phyloP scores from a whole-genome alignment of 1,140 invertebrate species.

The Halictus rubicundus region DNA sequence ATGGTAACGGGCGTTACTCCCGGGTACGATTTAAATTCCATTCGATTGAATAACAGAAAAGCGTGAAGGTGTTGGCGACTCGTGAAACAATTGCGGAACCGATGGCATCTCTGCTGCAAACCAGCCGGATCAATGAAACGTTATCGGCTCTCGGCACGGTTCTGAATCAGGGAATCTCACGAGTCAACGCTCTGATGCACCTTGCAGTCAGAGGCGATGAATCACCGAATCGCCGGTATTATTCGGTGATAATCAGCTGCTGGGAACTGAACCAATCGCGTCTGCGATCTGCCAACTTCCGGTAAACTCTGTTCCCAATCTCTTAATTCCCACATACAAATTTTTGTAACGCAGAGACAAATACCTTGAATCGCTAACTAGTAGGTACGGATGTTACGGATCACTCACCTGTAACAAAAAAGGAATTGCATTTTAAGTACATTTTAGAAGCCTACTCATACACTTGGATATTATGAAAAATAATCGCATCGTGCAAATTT shows the following conservation, averaged over 20 bases:
- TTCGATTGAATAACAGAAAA: background rate
- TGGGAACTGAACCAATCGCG: conserved; percentile 9
- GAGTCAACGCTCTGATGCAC: conserved; percentile 46
- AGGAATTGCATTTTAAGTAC: background rate
- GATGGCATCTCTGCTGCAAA: background rate
- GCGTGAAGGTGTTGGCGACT: background rate
- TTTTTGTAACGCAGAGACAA: no score
- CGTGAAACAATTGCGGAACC: conserved; percentile 9
- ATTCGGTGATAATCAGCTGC: conserved; percentile 34
- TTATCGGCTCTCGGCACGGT: conserved; percentile 29
- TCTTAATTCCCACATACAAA: background rate
- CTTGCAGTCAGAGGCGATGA: conserved; percentile 40
- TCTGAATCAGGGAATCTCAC: conserved; percentile 53
- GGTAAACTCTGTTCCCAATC: background rate
- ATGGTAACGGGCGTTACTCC: no score
- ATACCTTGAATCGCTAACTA: background rate
- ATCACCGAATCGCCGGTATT: conserved; percentile 50
- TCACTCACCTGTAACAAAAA: conserved; percentile 36
- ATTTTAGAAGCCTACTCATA: no score
- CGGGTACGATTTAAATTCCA: no score
- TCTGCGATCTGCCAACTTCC: background rate
- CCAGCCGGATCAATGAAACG: conserved; percentile 41
- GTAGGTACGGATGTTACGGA: no score
- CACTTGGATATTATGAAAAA: no score
- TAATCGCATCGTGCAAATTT: no score